Percentiles rank a stretch among this genome's conserved stretches.
phyloP scores from a whole-genome alignment of 2,888 invertebrate genomes.

The Craniophora ligustri region DNA sequence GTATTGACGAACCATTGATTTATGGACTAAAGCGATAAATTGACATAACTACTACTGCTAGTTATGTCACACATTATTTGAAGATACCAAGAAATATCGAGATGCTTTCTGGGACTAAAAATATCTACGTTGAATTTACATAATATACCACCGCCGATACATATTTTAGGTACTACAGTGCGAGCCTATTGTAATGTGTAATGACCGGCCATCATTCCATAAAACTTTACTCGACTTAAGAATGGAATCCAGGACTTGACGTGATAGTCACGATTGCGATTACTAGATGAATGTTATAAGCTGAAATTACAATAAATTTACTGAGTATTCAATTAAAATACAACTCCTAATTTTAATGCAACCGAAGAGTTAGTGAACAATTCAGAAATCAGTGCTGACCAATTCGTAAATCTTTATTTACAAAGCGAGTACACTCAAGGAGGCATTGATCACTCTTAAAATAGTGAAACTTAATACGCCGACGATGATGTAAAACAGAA shows the following conservation, averaged over 20 bases:
- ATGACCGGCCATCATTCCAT: too few relatives aligned
- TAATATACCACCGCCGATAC: too few relatives aligned
- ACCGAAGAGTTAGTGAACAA: background rate
- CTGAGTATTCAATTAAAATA: too few relatives aligned
- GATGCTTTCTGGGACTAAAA: too few relatives aligned
- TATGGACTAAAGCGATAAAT: slow-evolving; percentile 37
- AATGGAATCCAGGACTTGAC: too few relatives aligned
- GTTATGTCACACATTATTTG: slow-evolving; percentile 9
- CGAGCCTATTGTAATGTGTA: too few relatives aligned
- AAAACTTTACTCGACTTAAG: too few relatives aligned
- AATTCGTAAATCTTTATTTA: slow-evolving; percentile 10
- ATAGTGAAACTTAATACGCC: slow-evolving; percentile 34
- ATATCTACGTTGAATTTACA: too few relatives aligned
- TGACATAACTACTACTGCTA: slow-evolving; percentile 15
- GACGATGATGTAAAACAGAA: slow-evolving; percentile 44
- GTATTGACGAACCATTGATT: slow-evolving; percentile 56
- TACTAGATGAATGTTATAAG: too few relatives aligned
- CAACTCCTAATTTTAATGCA: background rate
- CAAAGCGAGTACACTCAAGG: slow-evolving; percentile 11
- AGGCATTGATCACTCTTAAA: slow-evolving; percentile 29
- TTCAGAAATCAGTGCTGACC: background rate
- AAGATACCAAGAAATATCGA: background rate
- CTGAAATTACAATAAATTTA: too few relatives aligned
- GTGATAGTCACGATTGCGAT: too few relatives aligned
- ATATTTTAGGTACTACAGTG: too few relatives aligned